A percentile compares a stretch with the other conserved stretches of the same genome.
phyloP scores from a whole-genome alignment of 2,113 vertebrate species.

The Festucalex cinctus region DNA sequence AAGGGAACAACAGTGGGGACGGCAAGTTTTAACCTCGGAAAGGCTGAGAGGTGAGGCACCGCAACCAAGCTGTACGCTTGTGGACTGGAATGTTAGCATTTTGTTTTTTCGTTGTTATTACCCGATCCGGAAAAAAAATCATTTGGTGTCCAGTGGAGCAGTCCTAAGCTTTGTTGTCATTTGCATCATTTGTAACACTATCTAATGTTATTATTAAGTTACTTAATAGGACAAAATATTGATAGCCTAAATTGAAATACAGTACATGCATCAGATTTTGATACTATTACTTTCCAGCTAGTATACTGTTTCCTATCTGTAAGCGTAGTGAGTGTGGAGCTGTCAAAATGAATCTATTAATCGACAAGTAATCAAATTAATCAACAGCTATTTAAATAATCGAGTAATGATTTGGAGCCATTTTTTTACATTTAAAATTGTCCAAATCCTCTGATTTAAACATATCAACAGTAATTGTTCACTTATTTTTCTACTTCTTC shows the following conservation, averaged over 20 bases:
- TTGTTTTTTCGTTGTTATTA: slow-evolving; percentile 11
- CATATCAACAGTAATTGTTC: no score
- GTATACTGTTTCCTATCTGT: no score
- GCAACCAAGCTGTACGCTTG: background rate
- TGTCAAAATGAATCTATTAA: no score
- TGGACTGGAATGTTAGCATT: background rate
- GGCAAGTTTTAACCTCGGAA: slow-evolving; percentile 52
- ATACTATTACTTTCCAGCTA: background rate
- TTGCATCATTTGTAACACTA: slow-evolving; percentile 21
- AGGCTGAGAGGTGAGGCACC: slow-evolving; percentile 43
- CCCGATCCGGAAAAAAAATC: slow-evolving; percentile 7
- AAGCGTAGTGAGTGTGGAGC: no score
- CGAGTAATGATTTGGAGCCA: no score
- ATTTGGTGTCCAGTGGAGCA: slow-evolving; percentile 1
- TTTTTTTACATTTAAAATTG: no score
- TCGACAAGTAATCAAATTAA: no score
- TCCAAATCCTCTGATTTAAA: no score
- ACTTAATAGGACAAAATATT: background rate
- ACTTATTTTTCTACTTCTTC: no score
- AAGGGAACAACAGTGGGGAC: slow-evolving; percentile 35
- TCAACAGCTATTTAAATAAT: no score
- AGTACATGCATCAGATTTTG: background rate
- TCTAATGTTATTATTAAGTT: background rate
- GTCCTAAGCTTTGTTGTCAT: slow-evolving; percentile 21
- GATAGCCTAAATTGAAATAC: background rate